Evolutionary conservation across 2,888 invertebrate species (phyloP).

Genomic region (Pimpla rufipes): DNA sequence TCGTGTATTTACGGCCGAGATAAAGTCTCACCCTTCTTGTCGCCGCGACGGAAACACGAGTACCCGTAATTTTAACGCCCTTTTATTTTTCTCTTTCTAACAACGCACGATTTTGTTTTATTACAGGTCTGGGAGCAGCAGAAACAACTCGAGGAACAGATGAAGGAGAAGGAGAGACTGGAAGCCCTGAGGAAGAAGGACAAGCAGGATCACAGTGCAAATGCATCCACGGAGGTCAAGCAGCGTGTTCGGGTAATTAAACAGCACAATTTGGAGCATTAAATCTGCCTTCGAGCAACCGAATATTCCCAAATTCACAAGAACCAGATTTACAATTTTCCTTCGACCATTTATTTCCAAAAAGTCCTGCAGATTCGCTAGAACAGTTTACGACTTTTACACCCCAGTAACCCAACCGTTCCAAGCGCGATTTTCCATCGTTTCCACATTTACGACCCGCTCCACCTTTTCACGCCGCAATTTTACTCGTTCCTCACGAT

Average conservation of each 20-base stretch:
- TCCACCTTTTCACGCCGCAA: neutral
- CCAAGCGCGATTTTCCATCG: neutral
- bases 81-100: neutral
- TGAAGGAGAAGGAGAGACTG: slow-evolving; percentile 92
- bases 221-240: slow-evolving; percentile 98
- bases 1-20: neutral
- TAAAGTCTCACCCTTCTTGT: neutral
- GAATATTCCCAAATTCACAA: neutral
- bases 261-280: neutral
- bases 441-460: neutral
- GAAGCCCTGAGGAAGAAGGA: slow-evolving; percentile 96
- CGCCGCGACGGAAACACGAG: neutral
- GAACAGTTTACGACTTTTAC: neutral
- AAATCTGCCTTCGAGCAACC: neutral
- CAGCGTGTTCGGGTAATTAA: slow-evolving; percentile 93
- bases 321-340: neutral
- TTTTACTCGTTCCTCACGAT: neutral
- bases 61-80: neutral
- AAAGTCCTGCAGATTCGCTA: neutral
- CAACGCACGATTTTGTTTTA: slow-evolving; percentile 52
- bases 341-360: neutral
- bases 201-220: slow-evolving; percentile 97
- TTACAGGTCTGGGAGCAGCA: slow-evolving; percentile 96
- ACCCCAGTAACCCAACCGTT: neutral
- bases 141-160: slow-evolving; percentile 92